These are phyloP conservation scores for Drosophila orena DNA, from an alignment of 1,140 invertebrate species.

Conservation along the genomic window DNA sequence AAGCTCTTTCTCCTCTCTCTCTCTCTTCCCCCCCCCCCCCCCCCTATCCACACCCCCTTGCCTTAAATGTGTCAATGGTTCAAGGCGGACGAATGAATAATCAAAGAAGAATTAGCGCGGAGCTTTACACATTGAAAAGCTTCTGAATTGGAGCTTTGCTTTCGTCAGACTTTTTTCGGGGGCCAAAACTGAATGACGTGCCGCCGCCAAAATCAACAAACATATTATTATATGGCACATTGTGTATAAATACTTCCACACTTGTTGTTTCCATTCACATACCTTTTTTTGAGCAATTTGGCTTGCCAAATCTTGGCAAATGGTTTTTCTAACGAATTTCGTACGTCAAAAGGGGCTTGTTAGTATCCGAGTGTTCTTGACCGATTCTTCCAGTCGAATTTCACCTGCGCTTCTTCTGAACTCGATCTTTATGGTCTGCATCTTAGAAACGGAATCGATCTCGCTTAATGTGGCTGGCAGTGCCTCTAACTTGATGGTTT, in stretches of 20 bases:
- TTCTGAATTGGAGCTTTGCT: constrained; percentile 23
- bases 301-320: no score
- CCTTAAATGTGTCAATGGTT: constrained; percentile 75
- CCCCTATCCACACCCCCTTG: constrained; percentile 34
- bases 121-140: constrained; percentile 31
- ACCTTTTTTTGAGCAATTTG: no score
- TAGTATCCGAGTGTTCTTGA: no score
- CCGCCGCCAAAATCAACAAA: neutral
- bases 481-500: constrained; percentile 2
- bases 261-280: no score
- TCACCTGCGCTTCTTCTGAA: no score
- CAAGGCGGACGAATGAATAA: constrained; percentile 58
- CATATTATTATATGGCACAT: neutral
- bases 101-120: constrained; percentile 8
- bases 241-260: no score
- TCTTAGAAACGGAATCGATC: constrained; percentile 19
- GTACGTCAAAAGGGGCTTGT: no score
- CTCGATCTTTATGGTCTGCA: neutral
- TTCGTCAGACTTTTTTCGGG: constrained; percentile 26
- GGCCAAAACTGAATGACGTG: constrained; percentile 23
- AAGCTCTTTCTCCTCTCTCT: neutral
- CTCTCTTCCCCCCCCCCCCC: constrained; percentile 1
- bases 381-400: no score
- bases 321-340: no score
- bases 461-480: constrained; percentile 33